Conservation (phyloP, 1,140 invertebrate species). For the Drosophila athabasca region DNA sequence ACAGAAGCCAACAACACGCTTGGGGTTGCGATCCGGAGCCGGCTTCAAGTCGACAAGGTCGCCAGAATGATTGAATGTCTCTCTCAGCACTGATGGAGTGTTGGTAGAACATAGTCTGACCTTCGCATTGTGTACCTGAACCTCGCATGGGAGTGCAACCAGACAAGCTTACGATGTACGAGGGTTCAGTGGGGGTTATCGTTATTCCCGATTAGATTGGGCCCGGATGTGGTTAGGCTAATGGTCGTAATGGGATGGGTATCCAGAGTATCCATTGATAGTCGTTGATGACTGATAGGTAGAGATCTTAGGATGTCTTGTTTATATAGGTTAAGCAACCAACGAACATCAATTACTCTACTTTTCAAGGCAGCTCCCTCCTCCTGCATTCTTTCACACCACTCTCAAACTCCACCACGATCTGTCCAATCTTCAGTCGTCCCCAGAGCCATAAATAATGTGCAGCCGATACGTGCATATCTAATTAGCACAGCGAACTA, state of each 20-base stretch:
- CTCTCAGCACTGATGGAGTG: conserved; percentile 49
- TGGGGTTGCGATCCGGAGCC: conserved; percentile 47
- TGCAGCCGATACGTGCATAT: conserved; percentile 61
- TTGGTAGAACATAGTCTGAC: conserved; percentile 23
- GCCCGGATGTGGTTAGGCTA: no score
- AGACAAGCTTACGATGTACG: no score
- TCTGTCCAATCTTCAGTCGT: background rate
- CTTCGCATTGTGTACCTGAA: conserved; percentile 45
- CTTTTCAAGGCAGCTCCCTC: no score
- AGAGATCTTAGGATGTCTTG: background rate
- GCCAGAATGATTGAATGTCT: conserved; percentile 60
- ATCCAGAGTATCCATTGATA: no score
- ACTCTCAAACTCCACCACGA: no score
- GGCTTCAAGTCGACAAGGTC: conserved; percentile 49
- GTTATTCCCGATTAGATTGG: no score
- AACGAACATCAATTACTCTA: no score
- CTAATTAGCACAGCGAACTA: conserved; percentile 61
- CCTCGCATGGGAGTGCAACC: background rate
- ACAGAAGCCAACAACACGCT: conserved; percentile 68
- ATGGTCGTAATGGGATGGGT: no score
- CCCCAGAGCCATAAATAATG: conserved; percentile 25
- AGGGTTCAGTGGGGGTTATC: no score
- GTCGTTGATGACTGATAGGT: no score
- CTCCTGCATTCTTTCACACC: no score
- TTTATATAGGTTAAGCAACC: no score